A percentile compares a stretch with the other conserved stretches of the same genome.
Conservation (phyloP, 2,888 invertebrate genomes). For the Andrena haemorrhoa region DNA sequence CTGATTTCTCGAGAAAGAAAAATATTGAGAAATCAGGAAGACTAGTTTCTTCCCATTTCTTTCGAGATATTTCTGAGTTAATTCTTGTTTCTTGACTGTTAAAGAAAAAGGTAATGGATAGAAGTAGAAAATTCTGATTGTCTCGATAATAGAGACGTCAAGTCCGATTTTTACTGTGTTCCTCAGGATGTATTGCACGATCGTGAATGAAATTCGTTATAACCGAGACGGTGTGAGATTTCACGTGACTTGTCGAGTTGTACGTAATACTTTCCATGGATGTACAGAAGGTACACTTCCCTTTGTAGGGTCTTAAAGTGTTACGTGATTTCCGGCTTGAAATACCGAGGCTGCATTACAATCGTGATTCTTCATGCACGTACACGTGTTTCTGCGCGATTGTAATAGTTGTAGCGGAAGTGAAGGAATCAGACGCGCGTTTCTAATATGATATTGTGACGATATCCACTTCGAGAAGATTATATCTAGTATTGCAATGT, state of each 20-base stretch:
- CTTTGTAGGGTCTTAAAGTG: slow-evolving; percentile 61
- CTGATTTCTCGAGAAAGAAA: too few relatives aligned
- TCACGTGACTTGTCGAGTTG: slow-evolving; percentile 32
- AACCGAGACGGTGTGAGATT: slow-evolving; percentile 30
- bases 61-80: too few relatives aligned
- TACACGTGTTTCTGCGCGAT: slow-evolving; percentile 57
- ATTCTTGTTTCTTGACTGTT: too few relatives aligned
- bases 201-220: slow-evolving; percentile 26
- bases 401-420: slow-evolving; percentile 59
- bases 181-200: background rate
- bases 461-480: background rate
- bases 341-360: slow-evolving; percentile 67
- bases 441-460: background rate
- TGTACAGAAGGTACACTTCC: slow-evolving; percentile 59
- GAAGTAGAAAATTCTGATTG: background rate
- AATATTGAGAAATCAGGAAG: too few relatives aligned
- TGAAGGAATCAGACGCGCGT: slow-evolving; percentile 29
- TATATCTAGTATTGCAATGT: too few relatives aligned
- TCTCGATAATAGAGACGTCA: background rate
- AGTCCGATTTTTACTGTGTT: background rate
- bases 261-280: slow-evolving; percentile 56
- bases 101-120: too few relatives aligned
- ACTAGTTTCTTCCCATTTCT: background rate
- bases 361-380: slow-evolving; percentile 60
- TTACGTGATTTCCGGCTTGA: slow-evolving; percentile 73